These are phyloP conservation scores for Gymnocheta viridis DNA, from an alignment of 2,888 invertebrate genomes.

Conservation along the genomic window DNA sequence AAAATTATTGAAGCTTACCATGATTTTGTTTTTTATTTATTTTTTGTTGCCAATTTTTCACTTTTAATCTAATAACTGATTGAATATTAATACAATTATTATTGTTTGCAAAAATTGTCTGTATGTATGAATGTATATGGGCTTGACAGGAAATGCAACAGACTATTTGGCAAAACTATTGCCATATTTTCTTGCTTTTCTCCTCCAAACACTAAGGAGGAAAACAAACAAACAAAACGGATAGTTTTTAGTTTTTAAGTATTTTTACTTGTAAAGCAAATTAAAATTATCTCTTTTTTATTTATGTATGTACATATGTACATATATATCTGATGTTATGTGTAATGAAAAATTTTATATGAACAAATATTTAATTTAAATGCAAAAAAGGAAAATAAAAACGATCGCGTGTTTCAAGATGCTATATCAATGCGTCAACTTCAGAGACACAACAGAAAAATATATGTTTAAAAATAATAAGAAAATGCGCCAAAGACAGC, in stretches of 20 bases:
- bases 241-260: conserved; percentile 27
- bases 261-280: conserved; percentile 35
- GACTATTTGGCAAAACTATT: conserved; percentile 64
- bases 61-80: conserved; percentile 15
- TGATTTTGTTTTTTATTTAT: too few species aligned
- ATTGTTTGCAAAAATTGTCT: neutral
- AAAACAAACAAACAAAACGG: conserved; percentile 30
- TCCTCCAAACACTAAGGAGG: conserved; percentile 31
- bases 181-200: neutral
- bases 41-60: conserved; percentile 39
- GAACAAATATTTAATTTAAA: conserved; percentile 51
- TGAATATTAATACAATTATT: conserved; percentile 13
- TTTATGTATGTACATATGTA: neutral
- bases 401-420: conserved; percentile 68
- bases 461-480: conserved; percentile 35
- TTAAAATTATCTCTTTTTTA: conserved; percentile 31
- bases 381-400: conserved; percentile 18
- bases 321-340: neutral
- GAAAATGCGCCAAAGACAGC: conserved; percentile 63
- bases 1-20: conserved; percentile 61
- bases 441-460: conserved; percentile 26
- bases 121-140: conserved; percentile 18
- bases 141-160: conserved; percentile 66
- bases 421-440: conserved; percentile 69
- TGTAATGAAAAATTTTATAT: conserved; percentile 10